Evolutionary conservation across 2,888 invertebrate genomes (phyloP), one percentile per base, ranked within the genome.

Genomic region (Trichopoda pennipes): DNA sequence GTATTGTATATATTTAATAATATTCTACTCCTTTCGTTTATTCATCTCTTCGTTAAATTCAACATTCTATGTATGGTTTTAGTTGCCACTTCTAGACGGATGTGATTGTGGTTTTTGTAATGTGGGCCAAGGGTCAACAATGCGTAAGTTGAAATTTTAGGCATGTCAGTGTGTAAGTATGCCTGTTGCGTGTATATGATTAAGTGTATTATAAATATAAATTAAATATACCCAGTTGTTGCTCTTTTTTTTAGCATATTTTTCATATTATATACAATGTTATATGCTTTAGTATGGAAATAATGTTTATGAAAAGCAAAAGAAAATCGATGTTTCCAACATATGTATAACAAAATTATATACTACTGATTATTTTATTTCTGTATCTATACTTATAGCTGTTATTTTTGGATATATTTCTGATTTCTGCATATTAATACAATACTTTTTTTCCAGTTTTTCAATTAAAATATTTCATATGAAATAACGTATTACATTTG

Each of bases 81-180:
- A 53, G 35, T 35, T 42, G 51, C 55, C 21, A 23, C 66, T 66
- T 66, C 35, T 72, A 78, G 72, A 66, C 64, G 61, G 76, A 76
- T 76, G 61, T 23, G 49, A 17, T 73, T 81, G 76, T 72, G 77
- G 72, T 58, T 76, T 64, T 73, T n/a, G 44, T 53, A 55, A 56
- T 68, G 68, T 77, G 68, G 60, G 72, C 49, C 56, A 81, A 42
- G 61, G 68, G 55, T 51, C 77, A 76, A 61, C 61, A 81, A 51
- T 76, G 72, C 72, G 55, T 81, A 68, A 60, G 23, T 6, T 69
- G 16, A 35, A 49, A 49, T 66, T 47, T 42, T 60, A 14, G 28
- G 17, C 56, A 7, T 42, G 49, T 64, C 19, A n/a, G 58, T 51
- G 51, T 63, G 17, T 23, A n/a, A 12, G 14, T 47, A 8, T 14